These are phyloP conservation scores for Zygothrica quintamaculata DNA, from an alignment of 2,888 invertebrate species.

Conservation along the genomic window DNA sequence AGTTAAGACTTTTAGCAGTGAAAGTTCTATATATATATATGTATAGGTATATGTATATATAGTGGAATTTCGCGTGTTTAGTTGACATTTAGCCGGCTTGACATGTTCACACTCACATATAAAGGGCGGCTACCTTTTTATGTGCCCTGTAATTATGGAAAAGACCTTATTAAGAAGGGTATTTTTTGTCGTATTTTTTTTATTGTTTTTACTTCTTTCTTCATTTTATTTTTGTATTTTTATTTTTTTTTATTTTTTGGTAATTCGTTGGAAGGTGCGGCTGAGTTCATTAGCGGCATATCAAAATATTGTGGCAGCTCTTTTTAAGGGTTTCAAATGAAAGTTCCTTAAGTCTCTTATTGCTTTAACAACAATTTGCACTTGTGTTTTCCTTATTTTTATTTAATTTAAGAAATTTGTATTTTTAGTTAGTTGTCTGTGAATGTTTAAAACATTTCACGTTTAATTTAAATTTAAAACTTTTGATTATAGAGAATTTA, in stretches of 20 bases:
- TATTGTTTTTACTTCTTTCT: background rate
- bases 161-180: slow-evolving; percentile 54
- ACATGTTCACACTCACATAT: slow-evolving; percentile 79
- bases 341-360: too few species aligned
- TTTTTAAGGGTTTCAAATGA: too few species aligned
- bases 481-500: slow-evolving; percentile 32
- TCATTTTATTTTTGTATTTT: too few species aligned
- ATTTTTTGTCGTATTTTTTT: slow-evolving; percentile 5
- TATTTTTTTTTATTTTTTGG: slow-evolving; percentile 6
- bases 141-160: slow-evolving; percentile 53
- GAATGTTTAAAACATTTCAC: too few species aligned
- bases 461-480: background rate
- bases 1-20: slow-evolving; percentile 73
- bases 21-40: slow-evolving; percentile 69
- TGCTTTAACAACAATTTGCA: too few species aligned
- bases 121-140: slow-evolving; percentile 70
- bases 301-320: too few species aligned
- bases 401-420: too few species aligned
- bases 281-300: slow-evolving; percentile 45
- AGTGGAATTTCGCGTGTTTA: slow-evolving; percentile 80
- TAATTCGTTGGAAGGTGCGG: slow-evolving; percentile 44
- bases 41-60: too few species aligned
- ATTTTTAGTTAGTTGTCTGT: too few species aligned
- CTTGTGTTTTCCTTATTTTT: too few species aligned
- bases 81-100: slow-evolving; percentile 83